Evolutionary conservation across 2,888 invertebrate species (phyloP), one percentile per base, ranked within the genome.

Genomic region (Alentia gelatinosa): DNA sequence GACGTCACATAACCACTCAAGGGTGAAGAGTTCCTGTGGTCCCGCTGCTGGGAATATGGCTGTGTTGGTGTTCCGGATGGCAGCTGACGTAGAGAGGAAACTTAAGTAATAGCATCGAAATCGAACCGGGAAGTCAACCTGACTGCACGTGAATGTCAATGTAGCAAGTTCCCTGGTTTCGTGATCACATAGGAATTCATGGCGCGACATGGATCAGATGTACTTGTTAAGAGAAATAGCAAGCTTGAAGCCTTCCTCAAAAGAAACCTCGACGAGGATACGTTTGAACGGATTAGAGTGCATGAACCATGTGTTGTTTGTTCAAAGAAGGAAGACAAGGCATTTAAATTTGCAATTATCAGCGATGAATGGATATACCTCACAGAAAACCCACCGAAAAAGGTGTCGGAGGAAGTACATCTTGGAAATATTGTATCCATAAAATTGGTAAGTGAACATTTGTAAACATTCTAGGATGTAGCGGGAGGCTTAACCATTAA

Each of bases 231-330:
- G 91, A 94, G 94, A 91, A 95, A 95, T 94, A 95, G 94, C 91
- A 96, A 96, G 92, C 93, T 96, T 68, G 95, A 96, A 92, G 94
- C 95, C 92, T 96, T 95, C 92, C 93, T 96, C 86, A 95, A 95
- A 92, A 92, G 94, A 74, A 93, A 94, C 63, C 91, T 96, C 56
- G 93, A 95, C 30, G 95, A 94, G 74, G 94, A 95, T 91, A 94
- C 94, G 26, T 95, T 94, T 92, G 95, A 96, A 90, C 90, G 95
- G 86, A 94, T 96, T 40, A 93, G 96, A 30, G 94, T 94, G 4
- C 95, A 95, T 91, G 96, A 96, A 91, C 93, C 95, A 7, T 96
- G 96, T 90, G 94, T 96, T 63, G 94, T 96, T 68, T 94, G 95
- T 23, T 95, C 95, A n/a, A 95, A 95, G 90, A 94, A 94, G 88